Percentiles rank a stretch among this genome's conserved stretches.
Conservation (phyloP, 2,113 vertebrate species). For the Sinocyclocheilus maitianheensis region DNA sequence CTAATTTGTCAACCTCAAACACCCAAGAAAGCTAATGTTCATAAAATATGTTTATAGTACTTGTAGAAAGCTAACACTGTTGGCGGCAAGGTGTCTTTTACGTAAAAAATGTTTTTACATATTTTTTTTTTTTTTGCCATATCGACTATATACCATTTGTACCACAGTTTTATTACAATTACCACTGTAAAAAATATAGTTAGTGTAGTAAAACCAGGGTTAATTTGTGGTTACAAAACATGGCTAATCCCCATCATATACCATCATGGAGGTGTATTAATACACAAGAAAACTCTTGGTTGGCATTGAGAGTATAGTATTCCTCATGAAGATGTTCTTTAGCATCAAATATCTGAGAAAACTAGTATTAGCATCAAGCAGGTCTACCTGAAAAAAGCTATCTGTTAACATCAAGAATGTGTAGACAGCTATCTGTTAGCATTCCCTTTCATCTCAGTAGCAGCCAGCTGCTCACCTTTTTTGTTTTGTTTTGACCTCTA, state of each 20-base stretch:
- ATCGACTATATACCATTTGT: too few relatives aligned
- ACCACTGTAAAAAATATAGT: too few relatives aligned
- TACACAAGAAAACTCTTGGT: not conserved
- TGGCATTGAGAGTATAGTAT: not conserved
- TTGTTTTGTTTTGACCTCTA: slow-evolving; percentile 5
- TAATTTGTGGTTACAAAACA: too few relatives aligned
- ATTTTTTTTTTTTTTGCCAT: too few relatives aligned
- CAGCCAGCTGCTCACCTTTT: not conserved
- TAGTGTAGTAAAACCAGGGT: too few relatives aligned
- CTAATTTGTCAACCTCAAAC: not conserved
- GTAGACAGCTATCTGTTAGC: not conserved
- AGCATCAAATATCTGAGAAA: too few relatives aligned
- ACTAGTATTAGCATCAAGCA: not conserved
- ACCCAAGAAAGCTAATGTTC: not conserved
- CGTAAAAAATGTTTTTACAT: too few relatives aligned
- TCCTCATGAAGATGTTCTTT: not conserved
- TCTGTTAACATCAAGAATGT: not conserved
- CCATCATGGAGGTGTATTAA: not conserved
- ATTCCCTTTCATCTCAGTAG: not conserved
- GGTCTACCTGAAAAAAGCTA: not conserved
- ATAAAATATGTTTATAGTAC: too few relatives aligned
- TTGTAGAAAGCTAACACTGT: too few relatives aligned
- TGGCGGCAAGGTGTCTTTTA: too few relatives aligned
- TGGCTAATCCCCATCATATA: too few relatives aligned
- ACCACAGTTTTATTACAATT: too few relatives aligned